Base-by-base conservation (phyloP, 1,140 invertebrate species). In the Zaprionus vittiger region DNA sequence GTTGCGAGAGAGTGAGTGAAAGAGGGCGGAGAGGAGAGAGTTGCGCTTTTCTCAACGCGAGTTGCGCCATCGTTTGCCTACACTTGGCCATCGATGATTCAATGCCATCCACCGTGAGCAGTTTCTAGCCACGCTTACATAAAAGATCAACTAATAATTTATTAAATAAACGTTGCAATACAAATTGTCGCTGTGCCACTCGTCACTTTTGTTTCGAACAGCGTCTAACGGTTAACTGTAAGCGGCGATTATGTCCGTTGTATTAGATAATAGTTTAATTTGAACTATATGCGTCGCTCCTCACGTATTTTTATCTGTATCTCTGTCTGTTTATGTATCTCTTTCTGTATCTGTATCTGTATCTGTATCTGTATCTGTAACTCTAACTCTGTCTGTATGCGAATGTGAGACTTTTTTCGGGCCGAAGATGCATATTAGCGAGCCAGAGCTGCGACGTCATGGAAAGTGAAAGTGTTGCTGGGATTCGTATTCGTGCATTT, bases 401-500 rank as follows among this genome's bases (percentile, higher is more conserved):
- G 38, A 31, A 57, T 47, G 34, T 56, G 54, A 34, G 28, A 34
- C 64, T 60, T 1, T 76, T 75, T 83, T 77, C 24, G 31, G 28
- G 56, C 66, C 26, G 69, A 49, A 67, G 82, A 72, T 85, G 83
- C 84, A 86, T 80, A 87, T 87, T 79, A 80, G 70, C 80, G 73
- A 66, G 66, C 47, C 34, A 52, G 37, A 15, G 64, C 38, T 69
- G 63, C 31, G 69, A 44, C 72, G 47, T 63, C 49, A 66, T 69
- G 78, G 72, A 89, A 89, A 89, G 84, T 90, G 84, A 89, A 89
- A 89, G 84, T 89, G 80, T 64, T 86, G 81, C 65, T 69, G 47
- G 38, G 57, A 70, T 60, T 70, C 44, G 56, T 55, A 73, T 73
- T 89, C 84, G 84, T 87, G 84, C 84, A 87, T 87, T 83, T 81